Evolutionary conservation across 1,140 invertebrate species (phyloP).

Genomic region (Bradynema listronoti): DNA sequence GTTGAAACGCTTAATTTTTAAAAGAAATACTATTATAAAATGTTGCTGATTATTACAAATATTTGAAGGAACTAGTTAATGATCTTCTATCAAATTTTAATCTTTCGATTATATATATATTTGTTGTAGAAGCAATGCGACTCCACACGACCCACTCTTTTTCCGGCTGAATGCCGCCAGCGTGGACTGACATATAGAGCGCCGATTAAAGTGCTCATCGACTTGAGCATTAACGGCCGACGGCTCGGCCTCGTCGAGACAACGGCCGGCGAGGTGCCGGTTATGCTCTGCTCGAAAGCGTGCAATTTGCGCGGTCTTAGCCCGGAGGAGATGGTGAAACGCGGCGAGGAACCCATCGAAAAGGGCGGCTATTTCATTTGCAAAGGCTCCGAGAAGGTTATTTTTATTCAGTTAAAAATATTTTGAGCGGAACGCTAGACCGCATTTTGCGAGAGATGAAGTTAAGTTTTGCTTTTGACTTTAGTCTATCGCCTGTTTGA

Average conservation of each 20-base stretch:
- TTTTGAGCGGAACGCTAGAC: too few species aligned
- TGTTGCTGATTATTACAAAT: too few species aligned
- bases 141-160: too few species aligned
- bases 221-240: slow-evolving; percentile 42
- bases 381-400: slow-evolving; percentile 55
- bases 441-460: too few species aligned
- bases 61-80: too few species aligned
- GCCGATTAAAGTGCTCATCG: slow-evolving; percentile 39
- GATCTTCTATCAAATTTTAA: too few species aligned
- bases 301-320: slow-evolving; percentile 46
- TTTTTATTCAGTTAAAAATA: too few species aligned
- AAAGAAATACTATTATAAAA: too few species aligned
- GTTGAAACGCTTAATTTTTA: too few species aligned
- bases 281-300: slow-evolving; percentile 53
- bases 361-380: slow-evolving; percentile 54
- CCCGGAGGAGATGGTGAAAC: slow-evolving; percentile 32
- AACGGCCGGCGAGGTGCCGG: slow-evolving; percentile 47
- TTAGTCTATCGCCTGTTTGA: too few species aligned
- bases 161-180: slow-evolving; percentile 55
- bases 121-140: not conserved
- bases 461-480: too few species aligned
- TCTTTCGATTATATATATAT: not conserved
- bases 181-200: slow-evolving; percentile 51
- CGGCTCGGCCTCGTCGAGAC: slow-evolving; percentile 40
- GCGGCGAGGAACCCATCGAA: slow-evolving; percentile 51